These are phyloP conservation scores for Bugula neritina DNA, from an alignment of 2,888 invertebrate species.

Conservation along the genomic window DNA sequence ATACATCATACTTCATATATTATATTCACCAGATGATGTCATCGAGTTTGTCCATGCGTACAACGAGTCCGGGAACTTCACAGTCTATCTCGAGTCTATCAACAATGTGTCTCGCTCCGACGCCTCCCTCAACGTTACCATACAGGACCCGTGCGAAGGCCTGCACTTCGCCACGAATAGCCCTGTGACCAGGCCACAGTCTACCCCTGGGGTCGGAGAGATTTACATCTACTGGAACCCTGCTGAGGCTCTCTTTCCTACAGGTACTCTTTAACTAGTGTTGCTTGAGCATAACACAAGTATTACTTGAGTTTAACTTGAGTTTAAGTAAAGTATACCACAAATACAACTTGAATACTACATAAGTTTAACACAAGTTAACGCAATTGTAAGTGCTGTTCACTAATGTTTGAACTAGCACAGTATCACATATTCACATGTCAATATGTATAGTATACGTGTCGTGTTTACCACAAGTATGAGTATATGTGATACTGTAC, in stretches of 20 bases:
- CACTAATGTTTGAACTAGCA: too few relatives aligned
- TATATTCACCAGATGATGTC: conserved; percentile 15
- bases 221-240: conserved; percentile 16
- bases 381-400: too few relatives aligned
- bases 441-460: too few relatives aligned
- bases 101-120: conserved; percentile 1
- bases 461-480: too few relatives aligned
- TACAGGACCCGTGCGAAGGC: neutral
- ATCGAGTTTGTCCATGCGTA: conserved; percentile 4
- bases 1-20: too few relatives aligned
- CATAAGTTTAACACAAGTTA: too few relatives aligned
- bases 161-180: neutral
- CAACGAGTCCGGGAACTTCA: conserved; percentile 22
- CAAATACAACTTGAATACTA: too few relatives aligned
- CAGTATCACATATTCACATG: too few relatives aligned
- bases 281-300: too few relatives aligned
- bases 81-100: neutral
- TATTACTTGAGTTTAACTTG: too few relatives aligned
- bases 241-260: conserved; percentile 11
- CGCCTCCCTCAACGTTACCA: neutral
- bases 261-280: neutral
- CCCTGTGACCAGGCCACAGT: conserved; percentile 1
- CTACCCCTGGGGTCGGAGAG: neutral
- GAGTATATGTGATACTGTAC: too few relatives aligned
- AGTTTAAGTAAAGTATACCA: too few relatives aligned